Base-by-base conservation (phyloP, 2,113 vertebrate genomes). In the Hyla sarda region DNA sequence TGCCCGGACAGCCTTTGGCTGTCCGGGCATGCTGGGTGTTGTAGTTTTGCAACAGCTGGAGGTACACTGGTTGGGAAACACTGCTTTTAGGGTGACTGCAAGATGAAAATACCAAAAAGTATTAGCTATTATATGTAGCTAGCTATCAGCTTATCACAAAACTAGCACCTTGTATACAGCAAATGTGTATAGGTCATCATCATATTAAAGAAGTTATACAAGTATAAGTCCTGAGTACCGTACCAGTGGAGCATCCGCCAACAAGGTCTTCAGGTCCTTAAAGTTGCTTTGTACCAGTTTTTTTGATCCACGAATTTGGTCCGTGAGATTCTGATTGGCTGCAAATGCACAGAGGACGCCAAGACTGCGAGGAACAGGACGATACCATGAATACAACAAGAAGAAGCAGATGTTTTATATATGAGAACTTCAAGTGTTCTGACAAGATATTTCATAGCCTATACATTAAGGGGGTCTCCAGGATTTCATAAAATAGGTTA, bases 301-400 rank as follows among this genome's bases (percentile, higher is more conserved):
- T 88, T 89, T 93, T 82, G 96, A 92, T 91, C 92, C 95, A 91
- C 93, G 93, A 86, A 97, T 88, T 91, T 96, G 94, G 41, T 92
- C 95, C 88, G 95, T 96, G 88, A 98, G 91, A 89, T 97, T 96
- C 88, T 98, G 95, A 91, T 97, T 98, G 85, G 97, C 96, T 67
- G 93, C 92, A 21, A 98, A 98, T 0, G 96, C 95, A 88, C 92
- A 97, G 87, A 97, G 88, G 2, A 98, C 95, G 8, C 98, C 97
- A 3, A 96, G 85, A 84, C 98, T 99, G 92, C 19, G 86, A 87
- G 89, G 17, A 45, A 81, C 8, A 81, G 0, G 56, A 19, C 1
- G 23, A 47, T 2, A 47, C 1, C 2, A 23, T 47, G 37, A 52
- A 10, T 30, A 17, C 25, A 50, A 28, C 0, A 25, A 65, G 60